Base-by-base conservation (phyloP, 2,888 invertebrate genomes). In the Sarcophaga variegata region DNA sequence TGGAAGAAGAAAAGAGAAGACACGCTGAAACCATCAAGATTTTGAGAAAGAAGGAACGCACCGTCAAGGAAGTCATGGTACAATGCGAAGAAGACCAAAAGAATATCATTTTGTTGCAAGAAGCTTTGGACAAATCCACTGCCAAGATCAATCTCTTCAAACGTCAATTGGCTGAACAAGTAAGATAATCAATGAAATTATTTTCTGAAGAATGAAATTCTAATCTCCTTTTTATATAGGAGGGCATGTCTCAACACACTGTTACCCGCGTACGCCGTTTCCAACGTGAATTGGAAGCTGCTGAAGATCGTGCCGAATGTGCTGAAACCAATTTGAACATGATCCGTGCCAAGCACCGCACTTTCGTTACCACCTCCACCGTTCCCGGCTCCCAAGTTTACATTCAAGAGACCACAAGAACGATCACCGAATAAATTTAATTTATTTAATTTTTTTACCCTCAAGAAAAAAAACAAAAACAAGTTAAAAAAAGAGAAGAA, bases 281-380 rank as follows among this genome's bases (percentile, higher is more conserved):
- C 98, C 99, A 99, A 94, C 96, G 99, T 92, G 99, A 99, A 94
- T 94, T 99, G 93, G 99, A 99, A 94, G 98, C 99, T 78, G 99
- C 99, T 90, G 99, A 99, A 94, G 98, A 98, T 94, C 97, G 99
- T 91, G 98, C 98, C 91, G 98, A 99, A 92, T 96, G 96, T 91
- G 98, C 98, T 91, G 98, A 99, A 95, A 97, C 97, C 95, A 98
- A 97, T 94, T 95, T 99, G 94, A 96, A 97, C 91, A 95, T 99
- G 94, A 98, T 99, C 95, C 97, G 99, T 92, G 98, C 99, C 95
- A 99, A 99, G 95, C 99, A 99, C 95, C 98, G 99, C 95, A 97
- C 98, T 94, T 98, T 98, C 94, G 98, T 98, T 93, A 98, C 98
- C 95, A 97, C 98, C 94, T 97, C 97, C 94, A 96, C 97, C 91